Conservation (phyloP, 2,797 vertebrate species). For the Emys orbicularis region DNA sequence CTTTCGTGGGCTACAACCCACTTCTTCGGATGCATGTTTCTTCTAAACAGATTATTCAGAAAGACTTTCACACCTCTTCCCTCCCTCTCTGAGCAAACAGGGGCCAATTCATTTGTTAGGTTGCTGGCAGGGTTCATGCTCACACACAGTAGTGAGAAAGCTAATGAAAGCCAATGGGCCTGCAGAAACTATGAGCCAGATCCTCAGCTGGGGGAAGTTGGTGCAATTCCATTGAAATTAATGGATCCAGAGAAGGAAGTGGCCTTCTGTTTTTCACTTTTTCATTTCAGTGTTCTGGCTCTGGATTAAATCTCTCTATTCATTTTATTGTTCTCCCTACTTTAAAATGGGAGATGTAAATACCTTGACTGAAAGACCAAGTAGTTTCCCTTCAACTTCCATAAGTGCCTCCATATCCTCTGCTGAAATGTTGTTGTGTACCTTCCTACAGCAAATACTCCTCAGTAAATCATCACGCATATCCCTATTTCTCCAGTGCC, state of each 20-base stretch:
- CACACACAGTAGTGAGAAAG: background rate
- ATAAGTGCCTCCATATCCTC: background rate
- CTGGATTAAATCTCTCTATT: background rate
- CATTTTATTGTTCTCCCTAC: background rate
- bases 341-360: background rate
- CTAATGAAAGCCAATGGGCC: background rate
- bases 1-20: too few relatives aligned
- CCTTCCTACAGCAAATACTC: background rate
- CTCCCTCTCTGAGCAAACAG: background rate
- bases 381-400: too few relatives aligned
- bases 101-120: background rate
- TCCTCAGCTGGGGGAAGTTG: background rate
- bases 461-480: accelerated
- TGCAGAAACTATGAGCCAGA: background rate
- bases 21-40: too few relatives aligned
- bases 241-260: background rate
- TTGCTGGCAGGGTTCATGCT: background rate
- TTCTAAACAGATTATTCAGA: background rate
- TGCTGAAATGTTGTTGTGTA: background rate
- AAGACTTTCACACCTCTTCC: background rate
- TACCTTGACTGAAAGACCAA: background rate
- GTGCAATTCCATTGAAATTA: background rate
- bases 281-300: background rate
- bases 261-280: background rate
- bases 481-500: background rate